Base-by-base conservation (phyloP, 2,113 vertebrate species). In the Syrmaticus mikado region DNA sequence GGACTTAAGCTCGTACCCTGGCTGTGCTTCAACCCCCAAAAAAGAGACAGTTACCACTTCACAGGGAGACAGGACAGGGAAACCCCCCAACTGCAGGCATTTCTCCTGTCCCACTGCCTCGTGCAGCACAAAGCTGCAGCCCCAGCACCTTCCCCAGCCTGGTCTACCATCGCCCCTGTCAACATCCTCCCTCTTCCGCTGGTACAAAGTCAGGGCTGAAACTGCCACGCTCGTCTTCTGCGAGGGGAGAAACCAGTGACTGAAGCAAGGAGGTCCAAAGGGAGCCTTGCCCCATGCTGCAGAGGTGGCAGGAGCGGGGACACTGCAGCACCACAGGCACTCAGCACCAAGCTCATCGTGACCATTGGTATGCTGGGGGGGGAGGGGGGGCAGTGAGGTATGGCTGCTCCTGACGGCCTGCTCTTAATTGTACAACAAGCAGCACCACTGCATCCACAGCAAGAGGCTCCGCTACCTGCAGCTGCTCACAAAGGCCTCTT, bases 381-480 rank as follows among this genome's bases (percentile, higher is more conserved):
- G 64, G 48, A 11, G 46, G 46, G 87, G 87, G 73, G 70, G 52
- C 61, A 82, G 77, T 15, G 1, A 0, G 1, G 77, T 64, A 52
- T 21, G 2, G 1, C 34, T 10, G 24, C 71, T 72, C 64, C 67
- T 73, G 72, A 30, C 24, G 68, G 20, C 1, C 0, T 68, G 70
- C 76, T 85, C 85, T 87, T 92, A 50, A 87, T 90, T 78, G 73
- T 2, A 3, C 50, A 84, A 75, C 66, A 34, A 75, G 85, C 78
- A 83, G 66, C 74, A 45, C 73, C 78, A 50, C 68, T 28, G 58
- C 0, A 1, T 61, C 48, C 55, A 60, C 82, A 86, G 72, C 75
- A 66, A 95, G 81, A 81, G 62, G 43, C 86, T 90, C 75, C 10
- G 79, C 77, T 61, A 32, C 52, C 71, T 3, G 11, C 0, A 1